Percentiles rank a stretch among this genome's conserved stretches.
These are phyloP conservation scores for Lasioglossum malachurum DNA, from an alignment of 2,888 invertebrate genomes.

Conservation along the genomic window DNA sequence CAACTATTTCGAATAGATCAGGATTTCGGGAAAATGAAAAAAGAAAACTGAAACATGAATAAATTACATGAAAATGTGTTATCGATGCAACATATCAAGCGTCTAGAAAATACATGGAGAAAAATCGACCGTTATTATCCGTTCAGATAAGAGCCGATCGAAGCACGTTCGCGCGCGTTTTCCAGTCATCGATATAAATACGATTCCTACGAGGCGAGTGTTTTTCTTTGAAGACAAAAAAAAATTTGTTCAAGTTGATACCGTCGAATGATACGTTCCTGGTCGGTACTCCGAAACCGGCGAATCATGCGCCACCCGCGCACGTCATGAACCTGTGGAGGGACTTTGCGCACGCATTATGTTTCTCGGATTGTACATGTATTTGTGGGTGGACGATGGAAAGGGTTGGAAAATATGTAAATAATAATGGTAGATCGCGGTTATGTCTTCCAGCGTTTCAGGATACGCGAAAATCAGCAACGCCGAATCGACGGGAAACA, in stretches of 20 bases:
- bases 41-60: too few relatives aligned
- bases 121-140: not conserved
- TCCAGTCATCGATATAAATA: conserved; percentile 11
- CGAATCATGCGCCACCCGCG: conserved; percentile 72
- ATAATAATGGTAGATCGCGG: conserved; percentile 65
- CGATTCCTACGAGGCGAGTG: not conserved
- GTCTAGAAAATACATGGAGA: not conserved
- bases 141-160: not conserved
- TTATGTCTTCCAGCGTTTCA: conserved; percentile 15
- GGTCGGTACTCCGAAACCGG: conserved; percentile 63
- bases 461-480: conserved; percentile 22
- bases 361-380: conserved; percentile 56
- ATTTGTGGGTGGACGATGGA: conserved; percentile 61
- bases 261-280: conserved; percentile 51
- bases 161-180: too few relatives aligned
- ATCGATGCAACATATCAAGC: too few relatives aligned
- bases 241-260: not conserved
- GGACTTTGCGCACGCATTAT: conserved; percentile 72
- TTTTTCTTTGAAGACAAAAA: not conserved
- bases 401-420: conserved; percentile 70
- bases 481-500: not conserved
- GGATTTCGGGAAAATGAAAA: not conserved
- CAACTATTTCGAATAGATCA: not conserved
- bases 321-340: conserved; percentile 70
- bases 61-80: not conserved